These are phyloP conservation scores for Mythimna loreyi DNA, from an alignment of 2,888 invertebrate species.

Conservation along the genomic window DNA sequence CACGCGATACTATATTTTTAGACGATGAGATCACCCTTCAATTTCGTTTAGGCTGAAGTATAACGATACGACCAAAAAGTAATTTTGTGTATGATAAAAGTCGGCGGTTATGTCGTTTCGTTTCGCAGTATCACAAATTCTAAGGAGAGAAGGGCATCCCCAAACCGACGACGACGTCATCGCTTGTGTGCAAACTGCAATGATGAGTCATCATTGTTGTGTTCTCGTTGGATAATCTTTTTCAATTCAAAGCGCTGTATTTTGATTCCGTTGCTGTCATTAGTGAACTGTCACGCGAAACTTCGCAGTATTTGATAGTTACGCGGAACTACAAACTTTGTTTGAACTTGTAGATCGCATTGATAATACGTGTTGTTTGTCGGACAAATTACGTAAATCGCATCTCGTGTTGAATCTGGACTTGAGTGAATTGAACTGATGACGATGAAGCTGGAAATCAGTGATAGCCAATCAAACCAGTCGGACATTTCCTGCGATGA, in stretches of 20 bases:
- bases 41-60: conserved; percentile 74
- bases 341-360: conserved; percentile 61
- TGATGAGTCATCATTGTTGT: conserved; percentile 86
- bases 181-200: conserved; percentile 75
- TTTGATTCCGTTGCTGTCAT: conserved; percentile 80
- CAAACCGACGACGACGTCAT: conserved; percentile 78
- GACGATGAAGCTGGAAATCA: conserved; percentile 92
- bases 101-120: conserved; percentile 81
- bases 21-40: conserved; percentile 85
- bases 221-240: conserved; percentile 77
- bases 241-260: conserved; percentile 73
- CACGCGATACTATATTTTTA: conserved; percentile 80
- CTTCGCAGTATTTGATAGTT: conserved; percentile 72
- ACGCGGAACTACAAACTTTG: conserved; percentile 70
- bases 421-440: conserved; percentile 76
- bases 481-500: conserved; percentile 91
- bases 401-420: conserved; percentile 63
- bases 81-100: conserved; percentile 63
- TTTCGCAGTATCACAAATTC: conserved; percentile 72
- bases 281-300: conserved; percentile 81
- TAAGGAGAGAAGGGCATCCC: conserved; percentile 89
- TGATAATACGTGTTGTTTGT: conserved; percentile 65
- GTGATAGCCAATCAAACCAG: conserved; percentile 91
- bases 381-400: conserved; percentile 75
- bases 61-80: conserved; percentile 75